These are phyloP conservation scores for Sebastes hubbsi DNA, from an alignment of 2,797 vertebrate genomes.

Conservation along the genomic window DNA sequence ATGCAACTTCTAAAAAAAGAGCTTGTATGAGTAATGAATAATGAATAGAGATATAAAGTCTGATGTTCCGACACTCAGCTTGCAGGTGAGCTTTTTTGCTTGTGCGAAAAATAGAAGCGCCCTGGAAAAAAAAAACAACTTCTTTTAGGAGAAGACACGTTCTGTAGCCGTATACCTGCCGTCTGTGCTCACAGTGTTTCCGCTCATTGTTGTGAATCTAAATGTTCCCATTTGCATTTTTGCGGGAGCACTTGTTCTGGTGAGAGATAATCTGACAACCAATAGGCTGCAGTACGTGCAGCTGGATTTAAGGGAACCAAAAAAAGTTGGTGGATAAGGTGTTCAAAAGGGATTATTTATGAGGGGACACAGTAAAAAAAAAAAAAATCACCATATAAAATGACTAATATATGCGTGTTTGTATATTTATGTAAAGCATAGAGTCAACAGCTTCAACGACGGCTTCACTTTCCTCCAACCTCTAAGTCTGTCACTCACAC, in stretches of 20 bases:
- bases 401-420: constrained; percentile 4
- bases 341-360: constrained; percentile 20
- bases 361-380: neutral
- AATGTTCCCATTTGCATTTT: constrained; percentile 42
- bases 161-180: neutral
- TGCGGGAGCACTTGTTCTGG: constrained; percentile 7
- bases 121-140: constrained; percentile 4
- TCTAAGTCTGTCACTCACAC: constrained; percentile 28
- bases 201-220: constrained; percentile 37
- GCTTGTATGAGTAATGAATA: constrained; percentile 73
- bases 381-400: constrained; percentile 2
- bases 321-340: constrained; percentile 1
- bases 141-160: constrained; percentile 34
- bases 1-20: constrained; percentile 64
- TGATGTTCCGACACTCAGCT: constrained; percentile 46
- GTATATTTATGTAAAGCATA: neutral
- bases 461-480: constrained; percentile 18
- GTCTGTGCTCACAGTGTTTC: constrained; percentile 5
- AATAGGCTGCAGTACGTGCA: neutral
- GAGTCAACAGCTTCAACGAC: constrained; percentile 4
- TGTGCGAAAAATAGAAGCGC: constrained; percentile 65
- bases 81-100: constrained; percentile 59
- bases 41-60: constrained; percentile 70
- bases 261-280: constrained; percentile 34
- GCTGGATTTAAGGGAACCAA: constrained; percentile 9